Evolutionary conservation across 2,797 vertebrate genomes (phyloP), one percentile per base, ranked within the genome.

Genomic region (Macroramphosus scolopax): DNA sequence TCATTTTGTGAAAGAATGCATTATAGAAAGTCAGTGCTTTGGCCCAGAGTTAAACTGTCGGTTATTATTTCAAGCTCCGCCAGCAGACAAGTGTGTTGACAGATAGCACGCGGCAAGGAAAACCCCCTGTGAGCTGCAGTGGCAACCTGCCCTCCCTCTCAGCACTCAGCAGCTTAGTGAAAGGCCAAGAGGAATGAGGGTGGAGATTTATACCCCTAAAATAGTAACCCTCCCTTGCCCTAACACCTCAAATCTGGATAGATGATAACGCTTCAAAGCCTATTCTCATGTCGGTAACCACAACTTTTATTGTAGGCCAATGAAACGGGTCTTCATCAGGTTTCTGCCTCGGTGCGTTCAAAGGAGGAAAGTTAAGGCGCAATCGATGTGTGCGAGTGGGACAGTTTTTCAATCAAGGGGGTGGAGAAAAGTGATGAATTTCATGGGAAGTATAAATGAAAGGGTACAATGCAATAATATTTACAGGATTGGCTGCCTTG

Each of bases 131-230:
- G 65, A 78, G 78, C 59, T 41, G 51, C 50, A 46, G 64, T 58
- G 63, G 72, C 71, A 72, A 72, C 78, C 73, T 73, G 60, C 63
- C 68, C 73, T 60, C 71, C 70, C 65, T 64, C 71, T 45, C 70
- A 77, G 74, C 61, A 77, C 63, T 82, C 65, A 71, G 66, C 74
- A 81, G 80, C 82, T 86, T 84, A 87, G 75, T 68, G 59, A 86
- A 83, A 82, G 84, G 82, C 77, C 82, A 85, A 69, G 72, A 76
- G 75, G 68, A 83, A 79, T 77, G 74, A 72, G 75, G 64, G 63
- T 65, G 72, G 60, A 77, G 82, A 83, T 84, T 84, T 84, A 68
- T 63, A 54, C 1, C 44, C 80, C 85, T 85, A 84, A 82, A 76
- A 86, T 88, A 86, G 84, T 63, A 49, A 42, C 64, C 69, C 44